These are phyloP conservation scores for Peromyscus attwateri DNA, from an alignment of 2,797 vertebrate species.

Conservation along the genomic window DNA sequence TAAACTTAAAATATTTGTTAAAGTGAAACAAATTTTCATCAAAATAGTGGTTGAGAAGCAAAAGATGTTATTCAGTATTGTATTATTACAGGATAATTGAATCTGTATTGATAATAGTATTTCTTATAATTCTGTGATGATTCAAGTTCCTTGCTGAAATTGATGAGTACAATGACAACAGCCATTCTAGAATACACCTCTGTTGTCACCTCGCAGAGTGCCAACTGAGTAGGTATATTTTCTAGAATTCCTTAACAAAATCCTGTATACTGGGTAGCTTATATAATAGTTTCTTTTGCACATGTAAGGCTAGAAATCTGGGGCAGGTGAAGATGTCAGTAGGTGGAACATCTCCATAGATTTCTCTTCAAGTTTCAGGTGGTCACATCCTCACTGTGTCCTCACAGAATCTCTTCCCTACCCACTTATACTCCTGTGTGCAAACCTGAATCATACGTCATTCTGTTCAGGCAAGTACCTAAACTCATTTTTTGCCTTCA, in stretches of 20 bases:
- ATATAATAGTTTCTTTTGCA: constrained; percentile 27
- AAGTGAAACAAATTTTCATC: constrained; percentile 53
- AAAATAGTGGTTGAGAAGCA: constrained; percentile 38
- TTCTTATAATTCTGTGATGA: background rate
- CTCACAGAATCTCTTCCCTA: background rate
- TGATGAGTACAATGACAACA: background rate
- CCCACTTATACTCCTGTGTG: background rate
- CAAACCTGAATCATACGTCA: background rate
- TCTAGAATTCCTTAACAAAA: background rate
- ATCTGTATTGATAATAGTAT: background rate
- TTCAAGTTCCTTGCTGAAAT: background rate
- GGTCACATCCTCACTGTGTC: background rate
- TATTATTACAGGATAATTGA: background rate
- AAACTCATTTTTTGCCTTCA: background rate
- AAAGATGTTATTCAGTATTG: constrained; percentile 53
- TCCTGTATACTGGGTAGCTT: background rate
- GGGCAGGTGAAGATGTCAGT: background rate
- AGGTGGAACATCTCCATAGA: background rate
- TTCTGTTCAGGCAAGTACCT: background rate
- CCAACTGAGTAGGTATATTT: background rate
- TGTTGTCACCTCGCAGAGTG: constrained; percentile 6
- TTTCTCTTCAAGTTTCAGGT: background rate
- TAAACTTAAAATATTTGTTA: constrained; percentile 37
- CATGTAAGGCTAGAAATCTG: background rate
- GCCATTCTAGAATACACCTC: background rate